Conservation (phyloP, 2,797 vertebrate genomes). For the Coranthus polyacanthus region DNA sequence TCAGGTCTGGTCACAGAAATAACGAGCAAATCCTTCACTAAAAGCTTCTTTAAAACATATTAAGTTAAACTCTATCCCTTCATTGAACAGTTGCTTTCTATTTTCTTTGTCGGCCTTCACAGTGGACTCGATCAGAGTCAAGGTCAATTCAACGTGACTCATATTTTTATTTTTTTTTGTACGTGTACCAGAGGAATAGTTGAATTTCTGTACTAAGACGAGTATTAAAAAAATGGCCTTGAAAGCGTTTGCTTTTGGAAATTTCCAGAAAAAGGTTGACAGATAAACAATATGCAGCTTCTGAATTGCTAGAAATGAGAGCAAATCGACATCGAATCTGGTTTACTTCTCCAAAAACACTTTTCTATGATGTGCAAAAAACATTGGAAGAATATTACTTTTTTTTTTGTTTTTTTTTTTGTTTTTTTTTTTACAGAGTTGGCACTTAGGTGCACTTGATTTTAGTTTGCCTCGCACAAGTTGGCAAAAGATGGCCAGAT, state of each 20-base stretch:
- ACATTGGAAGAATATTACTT: conserved; percentile 13
- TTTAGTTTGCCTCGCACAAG: conserved; percentile 25
- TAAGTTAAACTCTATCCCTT: conserved; percentile 58
- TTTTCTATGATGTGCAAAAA: conserved; percentile 31
- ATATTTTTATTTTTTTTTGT: neutral
- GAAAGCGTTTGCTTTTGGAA: neutral
- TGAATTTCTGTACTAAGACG: neutral
- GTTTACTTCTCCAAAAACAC: neutral
- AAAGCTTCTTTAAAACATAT: conserved; percentile 46
- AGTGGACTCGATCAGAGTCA: conserved; percentile 59
- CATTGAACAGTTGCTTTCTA: conserved; percentile 40
- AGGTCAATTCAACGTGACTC: conserved; percentile 37
- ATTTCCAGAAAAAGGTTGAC: neutral
- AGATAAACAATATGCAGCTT: neutral
- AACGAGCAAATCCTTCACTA: conserved; percentile 66
- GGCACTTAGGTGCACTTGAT: conserved; percentile 54
- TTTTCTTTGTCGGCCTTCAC: conserved; percentile 48
- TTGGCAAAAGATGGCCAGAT: neutral
- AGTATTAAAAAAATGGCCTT: neutral
- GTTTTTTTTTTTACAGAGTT: conserved; percentile 19
- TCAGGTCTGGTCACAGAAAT: conserved; percentile 73
- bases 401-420: too few relatives aligned
- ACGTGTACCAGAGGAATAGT: conserved; percentile 30
- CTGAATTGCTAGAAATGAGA: conserved; percentile 2
- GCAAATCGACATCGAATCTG: conserved; percentile 19